Base-by-base conservation (phyloP, 2,888 invertebrate species). In the Iphiclides podalirius region DNA sequence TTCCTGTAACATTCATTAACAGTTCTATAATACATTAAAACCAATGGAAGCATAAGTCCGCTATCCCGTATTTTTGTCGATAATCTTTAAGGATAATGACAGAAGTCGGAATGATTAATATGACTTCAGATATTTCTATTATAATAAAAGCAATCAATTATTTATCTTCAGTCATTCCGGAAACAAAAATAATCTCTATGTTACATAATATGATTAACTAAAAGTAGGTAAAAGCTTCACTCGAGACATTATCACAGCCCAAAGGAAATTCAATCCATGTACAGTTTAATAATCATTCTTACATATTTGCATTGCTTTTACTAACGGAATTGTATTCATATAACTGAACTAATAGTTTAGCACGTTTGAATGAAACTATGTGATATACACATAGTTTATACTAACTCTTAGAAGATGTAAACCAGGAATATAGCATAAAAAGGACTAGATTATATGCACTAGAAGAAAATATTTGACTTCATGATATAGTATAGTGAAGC, bases 221-320 rank as follows among this genome's bases (percentile, higher is more conserved):
- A 34, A 20, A n/a, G 16, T 34, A 42, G 12, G 12, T 16, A 26
- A 33, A 26, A 26, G 26, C 4, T 17, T 34, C 3, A 20, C 31
- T 34, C 46, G 23, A 37, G 33, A 34, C 7, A 39, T 47, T 47
- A 47, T 47, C 46, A 47, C 46, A 47, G 46, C 39, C 35, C 15
- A 39, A 47, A 47, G 39, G 23, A n/a, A n/a, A n/a, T n/a, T n/a
- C n/a, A n/a, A n/a, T n/a, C n/a, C n/a, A n/a, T n/a, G n/a, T n/a
- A n/a, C n/a, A n/a, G n/a, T n/a, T n/a, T n/a, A n/a, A n/a, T n/a
- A n/a, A n/a, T n/a, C n/a, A n/a, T n/a, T n/a, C n/a, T n/a, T n/a
- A n/a, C n/a, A n/a, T n/a, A n/a, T n/a, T n/a, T n/a, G n/a, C n/a
- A n/a, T n/a, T n/a, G n/a, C n/a, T n/a, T n/a, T n/a, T n/a, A n/a